Conservation (phyloP, 2,888 invertebrate genomes). For the Lymantria dispar region DNA sequence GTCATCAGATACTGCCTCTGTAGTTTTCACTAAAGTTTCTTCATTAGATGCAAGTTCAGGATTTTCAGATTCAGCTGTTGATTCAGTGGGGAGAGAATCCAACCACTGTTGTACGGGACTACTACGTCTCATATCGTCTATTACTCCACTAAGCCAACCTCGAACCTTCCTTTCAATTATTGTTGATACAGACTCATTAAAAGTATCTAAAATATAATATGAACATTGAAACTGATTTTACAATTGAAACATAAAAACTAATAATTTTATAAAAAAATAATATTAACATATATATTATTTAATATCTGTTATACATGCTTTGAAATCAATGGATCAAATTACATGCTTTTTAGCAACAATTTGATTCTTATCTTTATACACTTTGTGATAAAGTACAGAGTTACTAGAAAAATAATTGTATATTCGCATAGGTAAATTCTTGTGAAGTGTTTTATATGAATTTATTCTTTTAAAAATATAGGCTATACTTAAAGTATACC, state of each 20-base stretch:
- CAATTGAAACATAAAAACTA: neutral
- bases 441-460: too few relatives aligned
- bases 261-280: neutral
- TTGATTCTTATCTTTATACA: too few relatives aligned
- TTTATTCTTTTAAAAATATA: too few relatives aligned
- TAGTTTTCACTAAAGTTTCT: slow-evolving; percentile 29
- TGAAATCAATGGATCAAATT: neutral
- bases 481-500: too few relatives aligned
- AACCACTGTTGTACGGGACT: slow-evolving; percentile 90
- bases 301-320: too few relatives aligned
- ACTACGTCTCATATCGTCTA: slow-evolving; percentile 84
- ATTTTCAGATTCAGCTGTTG: slow-evolving; percentile 12
- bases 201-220: slow-evolving; percentile 54
- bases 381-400: too few relatives aligned
- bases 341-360: neutral
- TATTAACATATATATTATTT: neutral
- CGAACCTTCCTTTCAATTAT: slow-evolving; percentile 73
- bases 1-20: slow-evolving; percentile 55
- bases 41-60: slow-evolving; percentile 24
- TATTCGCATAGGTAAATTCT: too few relatives aligned
- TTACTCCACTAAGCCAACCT: slow-evolving; percentile 74
- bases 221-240: slow-evolving; percentile 5
- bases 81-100: slow-evolving; percentile 84
- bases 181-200: slow-evolving; percentile 72
- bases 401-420: too few relatives aligned